Conservation (phyloP, 2,888 invertebrate genomes). For the Smittia sp. region DNA sequence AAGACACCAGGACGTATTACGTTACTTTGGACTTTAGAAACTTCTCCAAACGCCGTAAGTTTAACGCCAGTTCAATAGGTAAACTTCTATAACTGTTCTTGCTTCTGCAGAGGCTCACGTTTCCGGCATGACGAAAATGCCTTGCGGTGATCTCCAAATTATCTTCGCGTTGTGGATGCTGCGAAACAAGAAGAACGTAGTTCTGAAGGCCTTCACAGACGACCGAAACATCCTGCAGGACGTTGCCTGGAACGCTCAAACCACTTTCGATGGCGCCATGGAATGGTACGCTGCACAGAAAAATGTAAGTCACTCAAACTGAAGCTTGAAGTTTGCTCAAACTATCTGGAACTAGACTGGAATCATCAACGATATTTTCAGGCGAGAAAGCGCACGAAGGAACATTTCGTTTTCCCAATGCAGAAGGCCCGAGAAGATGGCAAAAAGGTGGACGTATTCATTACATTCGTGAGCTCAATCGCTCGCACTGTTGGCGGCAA, state of each 20-base stretch:
- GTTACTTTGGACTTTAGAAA: conserved; percentile 26
- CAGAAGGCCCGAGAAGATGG: conserved; percentile 31
- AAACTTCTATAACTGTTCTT: background rate
- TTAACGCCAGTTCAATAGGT: background rate
- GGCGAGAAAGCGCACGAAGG: background rate
- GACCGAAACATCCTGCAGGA: background rate
- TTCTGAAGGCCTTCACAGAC: conserved; percentile 20
- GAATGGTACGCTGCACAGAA: conserved; percentile 10
- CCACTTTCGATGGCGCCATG: conserved; percentile 33
- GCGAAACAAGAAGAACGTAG: conserved; percentile 31
- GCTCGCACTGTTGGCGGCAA: background rate
- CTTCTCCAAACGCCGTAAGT: conserved; percentile 22
- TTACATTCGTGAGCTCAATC: conserved; percentile 27
- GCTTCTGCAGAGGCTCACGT: conserved; percentile 3
- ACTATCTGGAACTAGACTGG: background rate
- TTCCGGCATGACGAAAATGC: background rate
- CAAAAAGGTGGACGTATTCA: conserved; percentile 37
- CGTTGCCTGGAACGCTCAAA: conserved; percentile 2
- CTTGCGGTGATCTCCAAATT: conserved; percentile 13
- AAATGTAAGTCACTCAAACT: too few species aligned
- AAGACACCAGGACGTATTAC: too few species aligned
- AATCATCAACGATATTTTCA: too few species aligned
- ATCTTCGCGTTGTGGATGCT: conserved; percentile 5
- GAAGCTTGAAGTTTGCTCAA: background rate
- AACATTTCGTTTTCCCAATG: conserved; percentile 21